phyloP scores from a whole-genome alignment of 2,888 invertebrate genomes.

The Asteroscopus sphinx region DNA sequence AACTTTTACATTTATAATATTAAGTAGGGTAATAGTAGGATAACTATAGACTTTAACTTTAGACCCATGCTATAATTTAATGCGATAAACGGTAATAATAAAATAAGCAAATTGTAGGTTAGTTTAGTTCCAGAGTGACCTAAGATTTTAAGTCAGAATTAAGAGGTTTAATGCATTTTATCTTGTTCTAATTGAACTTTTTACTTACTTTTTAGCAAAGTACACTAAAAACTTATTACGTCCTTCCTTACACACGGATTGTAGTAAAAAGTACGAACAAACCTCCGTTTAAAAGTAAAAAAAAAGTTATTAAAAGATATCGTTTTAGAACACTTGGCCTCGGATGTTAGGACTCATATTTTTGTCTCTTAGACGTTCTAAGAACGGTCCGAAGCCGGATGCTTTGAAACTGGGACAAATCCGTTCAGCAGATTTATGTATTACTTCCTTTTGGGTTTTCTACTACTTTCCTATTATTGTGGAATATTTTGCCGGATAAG shows the following conservation, averaged over 20 bases:
- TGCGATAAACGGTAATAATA: too few relatives aligned
- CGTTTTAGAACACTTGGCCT: slow-evolving; percentile 38
- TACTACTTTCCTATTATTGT: slow-evolving; percentile 2
- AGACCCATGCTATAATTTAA: too few relatives aligned
- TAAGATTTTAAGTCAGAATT: too few relatives aligned
- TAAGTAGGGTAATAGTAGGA: too few relatives aligned
- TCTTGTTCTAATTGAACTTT: slow-evolving; percentile 45
- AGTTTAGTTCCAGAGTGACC: too few relatives aligned
- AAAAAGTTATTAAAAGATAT: slow-evolving; percentile 37
- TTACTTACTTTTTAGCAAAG: slow-evolving; percentile 33
- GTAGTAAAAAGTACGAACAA: slow-evolving; percentile 37
- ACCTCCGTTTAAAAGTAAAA: slow-evolving; percentile 26
- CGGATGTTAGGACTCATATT: slow-evolving; percentile 40
- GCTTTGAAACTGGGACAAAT: slow-evolving; percentile 41
- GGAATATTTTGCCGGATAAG: slow-evolving; percentile 3
- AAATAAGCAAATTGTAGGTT: too few relatives aligned
- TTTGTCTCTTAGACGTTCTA: slow-evolving; percentile 29
- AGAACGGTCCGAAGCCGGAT: slow-evolving; percentile 20
- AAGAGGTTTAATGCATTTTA: slow-evolving; percentile 9
- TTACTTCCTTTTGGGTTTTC: slow-evolving; percentile 32
- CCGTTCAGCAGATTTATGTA: slow-evolving; percentile 33
- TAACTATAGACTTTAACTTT: too few relatives aligned
- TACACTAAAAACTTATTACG: slow-evolving; percentile 42
- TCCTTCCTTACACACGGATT: slow-evolving; percentile 30
- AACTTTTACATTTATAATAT: too few relatives aligned